Percentiles rank a stretch among this genome's conserved stretches.
phyloP scores from a whole-genome alignment of 1,140 invertebrate species.

The Achroia grisella region DNA sequence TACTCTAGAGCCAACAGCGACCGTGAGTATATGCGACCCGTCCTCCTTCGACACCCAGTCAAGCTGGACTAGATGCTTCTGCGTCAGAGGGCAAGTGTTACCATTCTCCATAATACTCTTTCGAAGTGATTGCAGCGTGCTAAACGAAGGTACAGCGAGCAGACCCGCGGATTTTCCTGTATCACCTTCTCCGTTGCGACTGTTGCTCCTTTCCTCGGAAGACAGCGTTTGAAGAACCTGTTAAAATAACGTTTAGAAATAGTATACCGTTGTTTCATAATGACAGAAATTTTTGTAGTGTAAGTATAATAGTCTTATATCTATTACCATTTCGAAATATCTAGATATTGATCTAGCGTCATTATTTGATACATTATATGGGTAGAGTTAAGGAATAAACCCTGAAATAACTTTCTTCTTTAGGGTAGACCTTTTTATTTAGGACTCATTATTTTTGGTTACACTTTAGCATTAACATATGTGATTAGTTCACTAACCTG shows the following conservation, averaged over 20 bases:
- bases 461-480: no score
- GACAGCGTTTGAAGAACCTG: constrained; percentile 76
- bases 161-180: constrained; percentile 76
- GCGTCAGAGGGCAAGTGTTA: constrained; percentile 90
- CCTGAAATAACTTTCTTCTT: no score
- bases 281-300: no score
- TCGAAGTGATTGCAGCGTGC: constrained; percentile 90
- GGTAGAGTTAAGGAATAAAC: no score
- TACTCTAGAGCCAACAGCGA: constrained; percentile 95
- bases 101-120: constrained; percentile 93
- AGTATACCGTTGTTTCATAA: no score
- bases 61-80: constrained; percentile 92
- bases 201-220: constrained; percentile 74
- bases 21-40: constrained; percentile 97
- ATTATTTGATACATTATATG: no score
- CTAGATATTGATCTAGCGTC: no score
- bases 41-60: constrained; percentile 99
- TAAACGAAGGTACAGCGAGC: constrained; percentile 93
- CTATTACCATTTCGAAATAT: no score
- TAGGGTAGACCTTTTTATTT: no score
- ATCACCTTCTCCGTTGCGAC: constrained; percentile 73
- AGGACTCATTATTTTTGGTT: no score
- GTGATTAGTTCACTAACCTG: constrained; percentile 69
- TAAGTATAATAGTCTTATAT: no score
- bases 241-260: no score